Conservation (phyloP, 2,888 invertebrate genomes). For the Cremastinae sp. region DNA sequence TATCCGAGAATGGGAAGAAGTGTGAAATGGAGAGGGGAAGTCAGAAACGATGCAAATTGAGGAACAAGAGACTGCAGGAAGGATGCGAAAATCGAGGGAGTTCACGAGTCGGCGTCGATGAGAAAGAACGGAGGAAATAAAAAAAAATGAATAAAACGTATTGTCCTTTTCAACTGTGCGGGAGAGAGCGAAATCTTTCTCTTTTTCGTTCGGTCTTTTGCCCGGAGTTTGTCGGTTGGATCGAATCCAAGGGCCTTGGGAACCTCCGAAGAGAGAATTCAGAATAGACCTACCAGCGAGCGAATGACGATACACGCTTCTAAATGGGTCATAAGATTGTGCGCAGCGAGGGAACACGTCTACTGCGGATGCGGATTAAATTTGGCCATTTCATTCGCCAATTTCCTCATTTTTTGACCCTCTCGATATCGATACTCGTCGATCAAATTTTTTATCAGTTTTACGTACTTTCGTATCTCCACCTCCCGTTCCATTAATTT, state of each 20-base stretch:
- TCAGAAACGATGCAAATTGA: constrained; percentile 51
- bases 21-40: constrained; percentile 30
- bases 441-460: constrained; percentile 2
- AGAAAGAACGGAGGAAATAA: constrained; percentile 16
- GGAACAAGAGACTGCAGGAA: constrained; percentile 37
- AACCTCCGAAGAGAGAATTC: constrained; percentile 66
- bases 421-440: not conserved
- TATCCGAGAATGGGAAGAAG: constrained; percentile 8
- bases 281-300: constrained; percentile 66
- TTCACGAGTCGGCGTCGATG: constrained; percentile 46
- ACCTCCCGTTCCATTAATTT: too few species aligned
- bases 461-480: not conserved
- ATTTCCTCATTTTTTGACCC: constrained; percentile 4
- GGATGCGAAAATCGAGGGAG: constrained; percentile 32
- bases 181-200: constrained; percentile 26
- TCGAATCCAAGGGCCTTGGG: constrained; percentile 69
- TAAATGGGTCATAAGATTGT: constrained; percentile 72
- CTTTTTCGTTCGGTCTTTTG: constrained; percentile 23
- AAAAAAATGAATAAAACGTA: constrained; percentile 19
- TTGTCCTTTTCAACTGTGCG: constrained; percentile 16
- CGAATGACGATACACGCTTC: constrained; percentile 59
- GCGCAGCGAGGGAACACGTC: constrained; percentile 66
- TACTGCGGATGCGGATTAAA: constrained; percentile 58
- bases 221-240: constrained; percentile 66
- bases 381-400: constrained; percentile 38